These are phyloP conservation scores for Stenodema calcarata DNA, from an alignment of 2,888 invertebrate genomes.

Conservation along the genomic window DNA sequence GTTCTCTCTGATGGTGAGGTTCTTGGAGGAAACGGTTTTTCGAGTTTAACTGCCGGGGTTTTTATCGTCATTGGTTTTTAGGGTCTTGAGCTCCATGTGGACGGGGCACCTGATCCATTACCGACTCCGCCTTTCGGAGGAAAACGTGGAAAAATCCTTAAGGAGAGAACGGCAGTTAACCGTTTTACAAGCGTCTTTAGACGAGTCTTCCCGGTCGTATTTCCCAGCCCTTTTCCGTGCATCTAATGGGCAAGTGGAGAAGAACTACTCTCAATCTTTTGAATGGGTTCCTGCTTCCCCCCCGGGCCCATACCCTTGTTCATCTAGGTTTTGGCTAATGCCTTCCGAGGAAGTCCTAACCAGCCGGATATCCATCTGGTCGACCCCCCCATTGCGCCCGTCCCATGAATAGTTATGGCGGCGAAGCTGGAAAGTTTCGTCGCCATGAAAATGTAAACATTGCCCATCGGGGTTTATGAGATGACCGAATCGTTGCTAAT, in stretches of 20 bases:
- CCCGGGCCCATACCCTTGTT: not conserved
- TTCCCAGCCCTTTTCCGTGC: slow-evolving; percentile 12
- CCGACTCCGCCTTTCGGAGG: not conserved
- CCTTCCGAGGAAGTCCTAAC: slow-evolving; percentile 23
- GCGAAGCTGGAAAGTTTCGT: not conserved
- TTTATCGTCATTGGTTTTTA: slow-evolving; percentile 34
- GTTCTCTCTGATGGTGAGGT: not conserved
- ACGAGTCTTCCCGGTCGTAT: not conserved
- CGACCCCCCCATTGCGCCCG: not conserved
- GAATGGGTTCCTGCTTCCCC: not conserved
- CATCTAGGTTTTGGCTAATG: slow-evolving; percentile 22
- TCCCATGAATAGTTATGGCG: not conserved
- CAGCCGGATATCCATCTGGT: slow-evolving; percentile 39
- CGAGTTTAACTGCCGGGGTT: slow-evolving; percentile 23
- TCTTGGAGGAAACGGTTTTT: not conserved
- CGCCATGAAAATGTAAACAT: slow-evolving; percentile 33
- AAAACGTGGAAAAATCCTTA: slow-evolving; percentile 13
- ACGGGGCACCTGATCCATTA: slow-evolving; percentile 33
- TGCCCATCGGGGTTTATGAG: not conserved
- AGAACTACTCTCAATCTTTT: slow-evolving; percentile 34
- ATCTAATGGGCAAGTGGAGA: slow-evolving; percentile 13
- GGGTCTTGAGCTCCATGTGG: not conserved
- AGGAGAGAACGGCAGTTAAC: slow-evolving; percentile 3
- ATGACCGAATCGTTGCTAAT: not conserved
- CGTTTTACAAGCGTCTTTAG: slow-evolving; percentile 34